phyloP scores from a whole-genome alignment of 2,888 invertebrate species.

The Mesodorylaimus sp. region DNA sequence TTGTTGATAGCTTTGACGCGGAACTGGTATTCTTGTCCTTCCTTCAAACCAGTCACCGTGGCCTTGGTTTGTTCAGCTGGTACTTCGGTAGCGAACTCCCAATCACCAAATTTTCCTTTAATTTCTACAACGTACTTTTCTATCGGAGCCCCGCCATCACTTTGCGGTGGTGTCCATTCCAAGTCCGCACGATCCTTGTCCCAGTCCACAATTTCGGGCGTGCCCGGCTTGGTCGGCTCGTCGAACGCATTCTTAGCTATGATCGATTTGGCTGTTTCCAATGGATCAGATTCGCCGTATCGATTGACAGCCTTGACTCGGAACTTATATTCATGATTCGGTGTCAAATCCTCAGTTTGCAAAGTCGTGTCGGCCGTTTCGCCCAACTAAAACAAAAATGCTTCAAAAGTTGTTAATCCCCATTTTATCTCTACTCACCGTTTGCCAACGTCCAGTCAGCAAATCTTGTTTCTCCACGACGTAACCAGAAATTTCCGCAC shows the following conservation, averaged over 20 bases:
- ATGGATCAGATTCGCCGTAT: constrained; percentile 35
- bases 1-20: constrained; percentile 67
- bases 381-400: constrained; percentile 25
- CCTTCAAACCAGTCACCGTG: constrained; percentile 70
- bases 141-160: constrained; percentile 31
- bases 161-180: constrained; percentile 27
- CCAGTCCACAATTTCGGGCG: constrained; percentile 31
- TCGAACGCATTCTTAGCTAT: constrained; percentile 39
- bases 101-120: constrained; percentile 80
- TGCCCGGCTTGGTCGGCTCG: constrained; percentile 33
- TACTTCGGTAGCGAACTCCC: constrained; percentile 67
- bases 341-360: constrained; percentile 62
- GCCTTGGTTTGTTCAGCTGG: constrained; percentile 58
- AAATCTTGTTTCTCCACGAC: constrained; percentile 29
- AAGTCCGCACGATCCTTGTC: constrained; percentile 30
- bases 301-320: constrained; percentile 37
- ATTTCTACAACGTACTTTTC: constrained; percentile 59
- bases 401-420: too few relatives aligned
- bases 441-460: constrained; percentile 33
- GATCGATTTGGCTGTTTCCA: constrained; percentile 32
- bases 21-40: constrained; percentile 77
- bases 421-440: too few relatives aligned
- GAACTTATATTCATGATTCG: constrained; percentile 46
- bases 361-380: constrained; percentile 31
- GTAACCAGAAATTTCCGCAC: constrained; percentile 28